These are phyloP conservation scores for Exephanes ischioxanthus DNA, from an alignment of 2,888 invertebrate genomes.

Conservation along the genomic window DNA sequence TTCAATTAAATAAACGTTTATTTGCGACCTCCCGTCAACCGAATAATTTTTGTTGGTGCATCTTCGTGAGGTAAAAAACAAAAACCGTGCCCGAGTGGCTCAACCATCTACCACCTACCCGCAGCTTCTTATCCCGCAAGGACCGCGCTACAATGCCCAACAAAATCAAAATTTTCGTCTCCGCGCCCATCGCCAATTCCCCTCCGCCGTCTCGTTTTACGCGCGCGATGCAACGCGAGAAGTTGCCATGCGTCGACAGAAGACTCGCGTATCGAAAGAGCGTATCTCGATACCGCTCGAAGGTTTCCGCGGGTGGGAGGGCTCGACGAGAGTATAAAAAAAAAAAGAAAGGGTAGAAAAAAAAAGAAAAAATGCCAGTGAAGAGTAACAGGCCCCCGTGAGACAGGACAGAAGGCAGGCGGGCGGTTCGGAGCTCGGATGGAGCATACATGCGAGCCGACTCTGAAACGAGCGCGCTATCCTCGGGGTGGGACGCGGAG, in stretches of 20 bases:
- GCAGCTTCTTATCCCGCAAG: too few relatives aligned
- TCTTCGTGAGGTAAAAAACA: too few relatives aligned
- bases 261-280: slow-evolving; percentile 41
- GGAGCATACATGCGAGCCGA: slow-evolving; percentile 12
- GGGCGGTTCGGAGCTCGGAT: slow-evolving; percentile 41
- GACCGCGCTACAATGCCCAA: too few relatives aligned
- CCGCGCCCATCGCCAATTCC: neutral
- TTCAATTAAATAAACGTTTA: too few relatives aligned
- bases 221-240: slow-evolving; percentile 27
- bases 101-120: too few relatives aligned
- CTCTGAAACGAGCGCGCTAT: slow-evolving; percentile 45
- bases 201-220: slow-evolving; percentile 31
- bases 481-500: slow-evolving; percentile 38
- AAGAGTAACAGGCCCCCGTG: slow-evolving; percentile 82
- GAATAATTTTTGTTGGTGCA: too few relatives aligned
- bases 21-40: too few relatives aligned
- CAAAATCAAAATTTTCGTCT: neutral
- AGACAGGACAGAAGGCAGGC: slow-evolving; percentile 72
- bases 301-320: slow-evolving; percentile 66
- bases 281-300: slow-evolving; percentile 57
- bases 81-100: too few relatives aligned
- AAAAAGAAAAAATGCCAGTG: slow-evolving; percentile 70
- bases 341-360: slow-evolving; percentile 60
- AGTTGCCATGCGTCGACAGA: slow-evolving; percentile 18
- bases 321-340: slow-evolving; percentile 41